A percentile compares a stretch with the other conserved stretches of the same genome.
Evolutionary conservation across 1,140 invertebrate species (phyloP).

Genomic region (Drosophila pectinifera): DNA sequence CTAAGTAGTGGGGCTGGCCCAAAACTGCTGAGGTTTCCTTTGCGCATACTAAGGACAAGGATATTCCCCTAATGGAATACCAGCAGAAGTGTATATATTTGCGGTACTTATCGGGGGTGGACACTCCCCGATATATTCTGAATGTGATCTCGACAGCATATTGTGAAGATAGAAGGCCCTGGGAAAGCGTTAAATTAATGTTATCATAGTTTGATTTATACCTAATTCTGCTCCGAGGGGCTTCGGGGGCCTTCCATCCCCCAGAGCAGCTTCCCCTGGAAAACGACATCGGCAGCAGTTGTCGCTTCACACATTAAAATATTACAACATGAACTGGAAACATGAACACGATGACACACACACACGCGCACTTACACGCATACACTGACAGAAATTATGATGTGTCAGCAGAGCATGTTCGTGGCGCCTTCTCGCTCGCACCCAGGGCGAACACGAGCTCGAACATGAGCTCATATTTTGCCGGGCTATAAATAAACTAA

Average conservation of each 20-base stretch:
- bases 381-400: slow-evolving; percentile 73
- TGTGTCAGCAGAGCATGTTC: slow-evolving; percentile 71
- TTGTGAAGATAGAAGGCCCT: slow-evolving; percentile 64
- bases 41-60: neutral
- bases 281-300: slow-evolving; percentile 80
- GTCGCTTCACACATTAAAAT: slow-evolving; percentile 81
- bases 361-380: slow-evolving; percentile 30
- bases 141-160: slow-evolving; percentile 57
- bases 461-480: slow-evolving; percentile 74
- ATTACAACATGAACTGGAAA: slow-evolving; percentile 81
- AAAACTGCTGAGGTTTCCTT: neutral
- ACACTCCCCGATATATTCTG: neutral
- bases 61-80: neutral
- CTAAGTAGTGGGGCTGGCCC: no score
- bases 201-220: slow-evolving; percentile 70
- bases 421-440: slow-evolving; percentile 35
- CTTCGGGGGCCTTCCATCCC: neutral
- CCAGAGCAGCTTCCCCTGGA: slow-evolving; percentile 31
- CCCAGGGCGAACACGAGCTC: slow-evolving; percentile 14
- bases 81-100: neutral
- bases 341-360: slow-evolving; percentile 59
- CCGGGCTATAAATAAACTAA: slow-evolving; percentile 79
- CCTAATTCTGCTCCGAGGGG: slow-evolving; percentile 29
- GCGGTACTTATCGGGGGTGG: neutral
- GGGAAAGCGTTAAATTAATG: slow-evolving; percentile 67